Base-by-base conservation (phyloP, 1,140 invertebrate species). In the Nymphalis io region DNA sequence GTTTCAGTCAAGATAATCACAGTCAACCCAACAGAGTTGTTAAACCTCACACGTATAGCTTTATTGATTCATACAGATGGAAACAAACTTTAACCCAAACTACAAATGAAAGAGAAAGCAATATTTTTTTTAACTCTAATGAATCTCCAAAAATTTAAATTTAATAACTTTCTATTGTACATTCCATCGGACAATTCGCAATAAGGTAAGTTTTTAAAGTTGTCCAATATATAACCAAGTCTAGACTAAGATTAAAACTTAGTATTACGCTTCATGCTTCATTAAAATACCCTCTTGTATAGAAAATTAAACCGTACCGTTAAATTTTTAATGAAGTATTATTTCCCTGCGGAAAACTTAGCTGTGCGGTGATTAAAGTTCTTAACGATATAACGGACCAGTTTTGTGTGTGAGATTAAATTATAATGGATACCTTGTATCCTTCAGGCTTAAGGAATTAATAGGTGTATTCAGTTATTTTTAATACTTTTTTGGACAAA, bases 241-340 rank as follows among this genome's bases (percentile, higher is more conserved):
- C 60, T 48, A 63, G 68, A 57, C 58, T 48, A 39, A 71, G 48
- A 71, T 66, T 66, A 66, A 71, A 72, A 63, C 60, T 72, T 74
- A 68, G 61, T 68, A 55, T 76, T 63, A 70, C 68, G 60, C 62
- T 68, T 44, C 70, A 72, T 68, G 61, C 60, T 75, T 74, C 73
- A 77, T 78, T 80, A 78, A 80, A 80, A 74, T 70, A 72, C 58
- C 70, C 70, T 68, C 71, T 77, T 63, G 68, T 74, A 63, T 74
- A 68, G 65, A 72, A 72, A 72, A 75, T 72, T 75, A 75, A 74
- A 72, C 60, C 57, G 48, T 46, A 51, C 33, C 27, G 48, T 69
- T 68, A 68, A 72, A 72, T 72, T 75, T 75, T 75, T 75, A 75
- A 75, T 76, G 74, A 76, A 76, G 66, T 62, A 73, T 80, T 80